Conservation (phyloP, 1,140 invertebrate genomes). For the Lasioglossum albipes region DNA sequence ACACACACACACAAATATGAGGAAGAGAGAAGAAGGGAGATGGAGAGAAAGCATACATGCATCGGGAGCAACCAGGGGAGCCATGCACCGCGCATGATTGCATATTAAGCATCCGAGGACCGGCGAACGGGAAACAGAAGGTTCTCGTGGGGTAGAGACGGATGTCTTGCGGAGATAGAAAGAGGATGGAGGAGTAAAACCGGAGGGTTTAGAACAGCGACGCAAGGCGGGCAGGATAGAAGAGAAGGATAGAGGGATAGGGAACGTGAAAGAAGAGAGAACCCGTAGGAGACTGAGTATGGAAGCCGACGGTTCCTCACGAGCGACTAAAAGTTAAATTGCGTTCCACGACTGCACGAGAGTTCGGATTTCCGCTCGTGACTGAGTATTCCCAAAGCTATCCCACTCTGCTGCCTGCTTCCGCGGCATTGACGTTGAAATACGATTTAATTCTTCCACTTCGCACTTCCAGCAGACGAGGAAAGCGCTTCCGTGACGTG, state of each 20-base stretch:
- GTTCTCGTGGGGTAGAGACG: constrained; percentile 5
- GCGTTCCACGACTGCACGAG: constrained; percentile 68
- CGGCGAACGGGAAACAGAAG: background rate
- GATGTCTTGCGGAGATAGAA: constrained; percentile 15
- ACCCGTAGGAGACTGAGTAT: constrained; percentile 24
- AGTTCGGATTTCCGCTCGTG: constrained; percentile 73
- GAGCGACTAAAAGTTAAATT: constrained; percentile 76
- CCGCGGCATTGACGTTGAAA: constrained; percentile 73
- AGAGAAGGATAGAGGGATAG: background rate
- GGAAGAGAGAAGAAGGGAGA: background rate
- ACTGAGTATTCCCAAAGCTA: constrained; percentile 74
- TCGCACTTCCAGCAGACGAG: constrained; percentile 66
- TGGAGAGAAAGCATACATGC: background rate
- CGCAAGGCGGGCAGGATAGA: background rate
- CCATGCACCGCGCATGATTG: constrained; percentile 66
- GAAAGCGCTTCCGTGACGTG: constrained; percentile 56
- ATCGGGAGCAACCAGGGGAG: constrained; percentile 51
- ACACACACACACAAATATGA: too few relatives aligned
- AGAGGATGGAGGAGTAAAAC: constrained; percentile 18
- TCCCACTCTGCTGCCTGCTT: constrained; percentile 54
- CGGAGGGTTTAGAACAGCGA: too few relatives aligned
- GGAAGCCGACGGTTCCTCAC: constrained; percentile 57
- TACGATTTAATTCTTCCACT: constrained; percentile 76
- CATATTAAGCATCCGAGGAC: constrained; percentile 67
- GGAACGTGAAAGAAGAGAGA: constrained; percentile 32